Conservation (phyloP, 2,888 invertebrate species). For the Orthosia cruda region DNA sequence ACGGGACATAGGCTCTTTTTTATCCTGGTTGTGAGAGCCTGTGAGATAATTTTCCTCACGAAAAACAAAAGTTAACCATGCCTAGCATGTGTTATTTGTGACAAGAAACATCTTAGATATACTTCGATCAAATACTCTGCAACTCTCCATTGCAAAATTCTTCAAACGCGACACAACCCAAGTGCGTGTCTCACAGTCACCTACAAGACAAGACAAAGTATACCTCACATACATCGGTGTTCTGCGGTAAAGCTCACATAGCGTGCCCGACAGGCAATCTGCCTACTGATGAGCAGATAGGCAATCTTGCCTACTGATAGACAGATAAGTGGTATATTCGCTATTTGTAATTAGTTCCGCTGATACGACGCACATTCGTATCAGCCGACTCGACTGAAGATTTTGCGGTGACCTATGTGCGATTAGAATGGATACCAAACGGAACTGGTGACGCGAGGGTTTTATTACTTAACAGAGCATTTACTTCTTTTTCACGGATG, state of each 20-base stretch:
- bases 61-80: not conserved
- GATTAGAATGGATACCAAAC: not conserved
- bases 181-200: not conserved
- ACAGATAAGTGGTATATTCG: slow-evolving; percentile 38
- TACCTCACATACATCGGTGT: slow-evolving; percentile 8
- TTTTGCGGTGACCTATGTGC: slow-evolving; percentile 19
- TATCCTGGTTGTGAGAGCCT: too few relatives aligned
- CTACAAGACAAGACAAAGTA: slow-evolving; percentile 21
- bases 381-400: too few relatives aligned
- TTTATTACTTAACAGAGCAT: not conserved
- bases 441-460: not conserved
- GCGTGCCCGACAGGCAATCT: slow-evolving; percentile 62
- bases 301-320: slow-evolving; percentile 43
- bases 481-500: not conserved
- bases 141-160: not conserved
- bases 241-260: slow-evolving; percentile 27
- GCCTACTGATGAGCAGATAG: slow-evolving; percentile 35
- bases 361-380: too few relatives aligned
- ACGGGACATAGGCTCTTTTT: too few relatives aligned
- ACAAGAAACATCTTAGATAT: not conserved
- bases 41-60: too few relatives aligned
- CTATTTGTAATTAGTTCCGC: slow-evolving; percentile 59
- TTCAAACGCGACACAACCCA: not conserved
- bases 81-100: not conserved
- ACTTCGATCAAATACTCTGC: not conserved